These are phyloP conservation scores for Cephus sareptanus DNA, from an alignment of 2,888 invertebrate genomes.

Conservation along the genomic window DNA sequence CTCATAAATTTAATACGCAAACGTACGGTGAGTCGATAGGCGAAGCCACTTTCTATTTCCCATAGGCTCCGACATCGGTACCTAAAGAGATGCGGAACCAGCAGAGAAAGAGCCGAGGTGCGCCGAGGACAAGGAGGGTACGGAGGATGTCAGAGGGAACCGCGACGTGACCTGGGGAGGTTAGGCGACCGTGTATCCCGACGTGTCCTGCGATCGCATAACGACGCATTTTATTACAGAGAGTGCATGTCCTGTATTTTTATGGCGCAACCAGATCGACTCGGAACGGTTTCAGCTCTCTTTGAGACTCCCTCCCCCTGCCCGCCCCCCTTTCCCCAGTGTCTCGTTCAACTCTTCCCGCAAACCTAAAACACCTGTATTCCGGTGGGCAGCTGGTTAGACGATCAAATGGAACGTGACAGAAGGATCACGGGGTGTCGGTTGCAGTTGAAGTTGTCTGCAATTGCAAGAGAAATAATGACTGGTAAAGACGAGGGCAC, in stretches of 20 bases:
- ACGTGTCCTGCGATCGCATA: conserved; percentile 5
- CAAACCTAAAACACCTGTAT: background rate
- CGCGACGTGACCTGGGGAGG: conserved; percentile 2
- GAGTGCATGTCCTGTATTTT: conserved; percentile 6
- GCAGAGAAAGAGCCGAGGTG: background rate
- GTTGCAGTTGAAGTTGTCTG: background rate
- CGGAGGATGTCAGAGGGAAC: background rate
- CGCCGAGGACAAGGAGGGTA: background rate
- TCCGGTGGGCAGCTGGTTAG: background rate
- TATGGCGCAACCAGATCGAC: conserved; percentile 7
- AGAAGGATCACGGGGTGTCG: background rate
- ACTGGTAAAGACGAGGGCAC: background rate
- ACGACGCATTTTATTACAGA: conserved; percentile 4
- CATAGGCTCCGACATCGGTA: conserved; percentile 6
- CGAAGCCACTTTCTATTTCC: conserved; percentile 41
- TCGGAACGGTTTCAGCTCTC: background rate
- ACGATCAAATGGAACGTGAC: background rate
- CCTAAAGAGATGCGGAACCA: background rate
- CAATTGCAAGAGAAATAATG: background rate
- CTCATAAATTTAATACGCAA: conserved; percentile 49
- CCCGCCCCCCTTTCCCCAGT: background rate
- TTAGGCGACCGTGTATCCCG: conserved; percentile 4
- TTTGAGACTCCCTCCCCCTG: background rate
- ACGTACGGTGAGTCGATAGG: conserved; percentile 27
- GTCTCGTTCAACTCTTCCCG: background rate